Evolutionary conservation across 2,888 invertebrate species (phyloP).

Genomic region (Palloptera scutellata): DNA sequence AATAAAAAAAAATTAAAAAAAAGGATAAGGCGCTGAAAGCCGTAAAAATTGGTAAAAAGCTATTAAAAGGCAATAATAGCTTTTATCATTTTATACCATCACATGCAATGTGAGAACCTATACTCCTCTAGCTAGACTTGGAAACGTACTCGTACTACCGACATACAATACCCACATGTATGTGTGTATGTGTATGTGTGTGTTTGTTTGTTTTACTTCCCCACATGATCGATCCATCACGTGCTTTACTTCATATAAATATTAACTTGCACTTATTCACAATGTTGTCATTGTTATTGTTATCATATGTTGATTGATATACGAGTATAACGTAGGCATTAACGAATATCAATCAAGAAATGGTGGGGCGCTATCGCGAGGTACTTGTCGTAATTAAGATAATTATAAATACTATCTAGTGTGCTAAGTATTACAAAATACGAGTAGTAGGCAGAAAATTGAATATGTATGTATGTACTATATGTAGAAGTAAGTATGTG

Average conservation of each 20-base stretch:
- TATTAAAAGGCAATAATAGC: no score
- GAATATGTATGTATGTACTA: no score
- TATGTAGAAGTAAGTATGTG: no score
- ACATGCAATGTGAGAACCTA: no score
- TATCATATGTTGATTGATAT: slow-evolving; percentile 33
- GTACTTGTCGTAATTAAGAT: slow-evolving; percentile 34
- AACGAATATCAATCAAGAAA: slow-evolving; percentile 55
- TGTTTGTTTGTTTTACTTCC: background rate
- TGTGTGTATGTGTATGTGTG: background rate
- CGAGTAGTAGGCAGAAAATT: background rate
- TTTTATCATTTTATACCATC: no score
- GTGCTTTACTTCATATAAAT: slow-evolving; percentile 50
- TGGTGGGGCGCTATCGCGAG: slow-evolving; percentile 27
- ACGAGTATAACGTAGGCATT: slow-evolving; percentile 36
- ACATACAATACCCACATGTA: no score
- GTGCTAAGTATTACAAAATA: background rate
- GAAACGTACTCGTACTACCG: no score
- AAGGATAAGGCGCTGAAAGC: no score
- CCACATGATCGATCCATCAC: slow-evolving; percentile 54
- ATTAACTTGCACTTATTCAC: slow-evolving; percentile 8
- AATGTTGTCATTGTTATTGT: no score
- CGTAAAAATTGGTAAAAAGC: no score
- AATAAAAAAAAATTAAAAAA: no score
- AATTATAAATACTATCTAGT: background rate
- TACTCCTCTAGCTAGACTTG: no score